Evolutionary conservation across 2,888 invertebrate genomes (phyloP), one percentile per base, ranked within the genome.

Genomic region (Alentia gelatinosa): DNA sequence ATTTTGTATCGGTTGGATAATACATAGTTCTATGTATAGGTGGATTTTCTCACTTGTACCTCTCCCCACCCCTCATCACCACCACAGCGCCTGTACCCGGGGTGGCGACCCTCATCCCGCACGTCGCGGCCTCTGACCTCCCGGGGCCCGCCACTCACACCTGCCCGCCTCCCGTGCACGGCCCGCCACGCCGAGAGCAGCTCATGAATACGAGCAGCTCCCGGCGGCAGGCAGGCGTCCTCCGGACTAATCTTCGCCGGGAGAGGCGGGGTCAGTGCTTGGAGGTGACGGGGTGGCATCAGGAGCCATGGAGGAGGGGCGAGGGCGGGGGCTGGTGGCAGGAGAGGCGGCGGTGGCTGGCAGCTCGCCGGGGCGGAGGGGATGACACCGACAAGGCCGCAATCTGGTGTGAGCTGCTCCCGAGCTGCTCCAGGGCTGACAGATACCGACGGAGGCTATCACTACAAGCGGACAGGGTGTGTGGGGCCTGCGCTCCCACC

Each of bases 321-420:
- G n/a, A n/a, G n/a, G n/a, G n/a, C n/a, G n/a, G n/a, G n/a, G 68
- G 68, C 68, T n/a, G 56, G 56, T 7, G 68, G 68, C 68, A 56
- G 56, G 56, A n/a, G n/a, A n/a, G 56, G 3, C 19, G 56, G 56
- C 9, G 9, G 9, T 56, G 56, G 56, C 19, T 30, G 68, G 26
- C 30, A 5, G 15, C 63, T 9, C 12, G 4, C 30, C 0, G 68
- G 26, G 68, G 5, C 26, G 33, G 26, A 68, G 68, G 68, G 68
- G 68, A 30, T 26, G 68, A 68, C 68, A 68, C 68, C 56, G 26
- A 26, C 68, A 68, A 7, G 30, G 33, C 68, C 26, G 3, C 12
- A 26, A 4, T 26, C 68, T 68, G 68, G 4, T 4, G n/a, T 30
- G 68, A 30, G 30, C 3, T 63, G 63, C 12, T 12, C 68, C 68